These are phyloP conservation scores for Micropoecilia bifurca DNA, from an alignment of 2,797 vertebrate species.

Conservation along the genomic window DNA sequence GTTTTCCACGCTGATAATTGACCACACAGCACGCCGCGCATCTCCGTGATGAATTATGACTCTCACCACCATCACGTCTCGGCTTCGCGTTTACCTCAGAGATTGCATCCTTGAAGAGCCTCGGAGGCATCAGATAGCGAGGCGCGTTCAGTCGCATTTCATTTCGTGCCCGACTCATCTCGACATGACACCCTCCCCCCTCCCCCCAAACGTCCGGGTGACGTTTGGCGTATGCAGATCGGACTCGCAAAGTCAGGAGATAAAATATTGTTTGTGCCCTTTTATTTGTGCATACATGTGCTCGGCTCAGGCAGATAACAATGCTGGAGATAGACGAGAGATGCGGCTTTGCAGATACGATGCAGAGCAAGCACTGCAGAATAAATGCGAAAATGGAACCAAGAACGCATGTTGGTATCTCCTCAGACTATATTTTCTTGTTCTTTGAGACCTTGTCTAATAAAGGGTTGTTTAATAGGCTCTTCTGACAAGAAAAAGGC, in stretches of 20 bases:
- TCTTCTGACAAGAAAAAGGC: slow-evolving; percentile 73
- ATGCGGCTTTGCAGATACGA: slow-evolving; percentile 22
- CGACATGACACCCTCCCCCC: background rate
- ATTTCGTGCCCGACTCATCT: slow-evolving; percentile 19
- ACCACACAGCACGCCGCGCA: slow-evolving; percentile 40
- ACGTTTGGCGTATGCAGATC: slow-evolving; percentile 28
- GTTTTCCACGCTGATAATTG: slow-evolving; percentile 50
- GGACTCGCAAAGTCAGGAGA: slow-evolving; percentile 15
- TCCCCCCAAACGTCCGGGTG: slow-evolving; percentile 18
- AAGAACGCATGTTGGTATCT: slow-evolving; percentile 45
- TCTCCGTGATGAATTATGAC: slow-evolving; percentile 40
- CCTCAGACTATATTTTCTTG: slow-evolving; percentile 52
- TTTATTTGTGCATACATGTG: background rate
- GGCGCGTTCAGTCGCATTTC: slow-evolving; percentile 29
- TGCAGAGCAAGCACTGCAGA: slow-evolving; percentile 7
- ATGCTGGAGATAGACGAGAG: slow-evolving; percentile 17
- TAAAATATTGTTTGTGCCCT: slow-evolving; percentile 12
- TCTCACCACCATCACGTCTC: slow-evolving; percentile 9
- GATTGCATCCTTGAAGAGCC: slow-evolving; percentile 46
- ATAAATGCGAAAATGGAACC: slow-evolving; percentile 57
- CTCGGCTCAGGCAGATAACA: slow-evolving; percentile 19
- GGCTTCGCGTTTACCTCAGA: slow-evolving; percentile 43
- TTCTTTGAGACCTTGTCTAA: slow-evolving; percentile 55
- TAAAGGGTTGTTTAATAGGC: slow-evolving; percentile 72
- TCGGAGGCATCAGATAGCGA: slow-evolving; percentile 37